Evolutionary conservation across 2,797 vertebrate species (phyloP), one percentile per base, ranked within the genome.

Genomic region (Zalophus californianus): DNA sequence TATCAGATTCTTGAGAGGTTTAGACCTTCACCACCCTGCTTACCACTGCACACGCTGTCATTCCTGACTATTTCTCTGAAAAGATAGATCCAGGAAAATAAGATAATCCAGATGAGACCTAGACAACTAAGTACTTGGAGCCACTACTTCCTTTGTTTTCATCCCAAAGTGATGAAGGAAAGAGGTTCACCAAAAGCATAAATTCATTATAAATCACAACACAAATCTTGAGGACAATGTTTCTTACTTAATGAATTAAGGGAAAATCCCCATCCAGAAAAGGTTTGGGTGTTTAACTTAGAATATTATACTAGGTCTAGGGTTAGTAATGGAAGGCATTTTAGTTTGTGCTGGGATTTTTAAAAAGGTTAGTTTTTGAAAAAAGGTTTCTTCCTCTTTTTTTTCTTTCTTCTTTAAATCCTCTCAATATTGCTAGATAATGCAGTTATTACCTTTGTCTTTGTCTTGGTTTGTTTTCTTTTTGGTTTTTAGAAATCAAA

Each of bases 401-500:
- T 32, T 11, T 86, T 77, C 4, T 15, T 77, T 86, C 29, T 84
- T 89, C 16, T n/a, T 50, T 73, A 86, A 89, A 83, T 90, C 16
- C 58, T 86, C 4, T 64, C 6, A 54, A 32, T 56, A 88, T 3
- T 60, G 7, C 3, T 29, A 84, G 25, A 64, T 54, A 68, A 87
- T 3, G 35, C 2, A 80, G 32, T 48, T 35, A 12, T 27, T 86
- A 2, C 20, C 7, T 91, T 32, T 54, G 16, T 64, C 21, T 90
- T 73, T 92, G 18, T 72, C 14, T 86, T 91, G 62, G 32, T 86
- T 86, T 64, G 2, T 68, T 93, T 86, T 48, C 18, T 79, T 87
- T 96, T 66, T 60, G 9, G 41, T 73, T 89, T 62, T 75, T 60
- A 66, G 21, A 60, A 93, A 80, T 88, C 23, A 90, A 90, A 89